These are phyloP conservation scores for Mus spicilegus DNA, from an alignment of 2,113 vertebrate species.

Conservation along the genomic window DNA sequence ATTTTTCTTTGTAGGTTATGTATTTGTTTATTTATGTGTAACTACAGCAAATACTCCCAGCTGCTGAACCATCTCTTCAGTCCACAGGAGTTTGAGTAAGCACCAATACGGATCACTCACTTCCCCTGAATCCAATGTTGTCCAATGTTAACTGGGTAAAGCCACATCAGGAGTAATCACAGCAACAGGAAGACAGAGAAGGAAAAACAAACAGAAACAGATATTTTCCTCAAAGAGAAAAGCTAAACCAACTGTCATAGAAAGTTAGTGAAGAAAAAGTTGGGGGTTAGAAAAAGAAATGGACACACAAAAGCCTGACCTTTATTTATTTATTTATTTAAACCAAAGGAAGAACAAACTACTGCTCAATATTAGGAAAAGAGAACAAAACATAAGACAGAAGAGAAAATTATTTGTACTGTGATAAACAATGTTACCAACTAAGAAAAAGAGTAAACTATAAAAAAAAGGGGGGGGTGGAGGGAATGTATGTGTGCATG, in stretches of 20 bases:
- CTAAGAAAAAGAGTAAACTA: background rate
- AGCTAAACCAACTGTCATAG: constrained; percentile 21
- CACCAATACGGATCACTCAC: background rate
- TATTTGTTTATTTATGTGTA: background rate
- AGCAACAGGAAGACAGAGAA: background rate
- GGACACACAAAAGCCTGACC: background rate
- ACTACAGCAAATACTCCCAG: background rate
- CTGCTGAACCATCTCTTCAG: background rate
- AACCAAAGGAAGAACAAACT: background rate
- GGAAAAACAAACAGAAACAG: background rate
- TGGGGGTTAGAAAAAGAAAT: background rate
- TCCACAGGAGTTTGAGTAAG: background rate
- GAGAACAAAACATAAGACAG: background rate
- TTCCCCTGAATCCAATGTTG: background rate
- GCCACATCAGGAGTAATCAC: constrained; percentile 29
- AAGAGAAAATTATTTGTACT: background rate
- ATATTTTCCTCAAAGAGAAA: background rate
- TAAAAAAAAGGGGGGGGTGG: background rate
- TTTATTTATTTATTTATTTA: background rate
- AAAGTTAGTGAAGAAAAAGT: background rate
- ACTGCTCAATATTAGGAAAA: constrained; percentile 5
- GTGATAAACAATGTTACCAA: background rate
- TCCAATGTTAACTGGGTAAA: background rate
- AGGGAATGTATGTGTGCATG: background rate
- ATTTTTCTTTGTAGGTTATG: background rate